Conservation (phyloP, 2,888 invertebrate genomes). For the Pedicia rivosa region DNA sequence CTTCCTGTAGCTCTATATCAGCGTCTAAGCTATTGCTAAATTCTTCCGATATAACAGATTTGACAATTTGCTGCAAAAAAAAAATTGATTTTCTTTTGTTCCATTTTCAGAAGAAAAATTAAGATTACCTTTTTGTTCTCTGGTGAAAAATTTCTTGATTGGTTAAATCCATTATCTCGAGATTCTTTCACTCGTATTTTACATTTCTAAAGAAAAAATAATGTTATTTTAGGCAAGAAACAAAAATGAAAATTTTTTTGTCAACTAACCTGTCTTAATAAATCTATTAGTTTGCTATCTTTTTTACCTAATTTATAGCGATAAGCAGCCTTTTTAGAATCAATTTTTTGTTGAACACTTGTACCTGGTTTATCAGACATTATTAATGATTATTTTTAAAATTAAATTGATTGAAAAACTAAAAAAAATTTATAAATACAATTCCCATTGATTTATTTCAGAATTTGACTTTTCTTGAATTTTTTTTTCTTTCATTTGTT, state of each 20-base stretch:
- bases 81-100: no score
- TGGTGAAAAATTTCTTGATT: neutral
- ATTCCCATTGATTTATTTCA: no score
- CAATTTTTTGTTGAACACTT: conserved; percentile 22
- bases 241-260: neutral
- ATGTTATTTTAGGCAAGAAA: neutral
- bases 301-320: conserved; percentile 20
- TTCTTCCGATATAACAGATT: conserved; percentile 21
- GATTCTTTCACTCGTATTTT: conserved; percentile 21
- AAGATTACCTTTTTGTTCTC: neutral
- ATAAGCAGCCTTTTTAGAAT: conserved; percentile 20
- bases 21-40: conserved; percentile 20
- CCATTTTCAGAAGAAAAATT: neutral
- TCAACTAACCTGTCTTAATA: conserved; percentile 20
- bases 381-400: no score
- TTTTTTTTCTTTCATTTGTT: neutral
- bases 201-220: conserved; percentile 20
- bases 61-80: conserved; percentile 11
- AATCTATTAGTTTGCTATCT: conserved; percentile 22
- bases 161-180: conserved; percentile 16
- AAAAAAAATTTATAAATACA: no score
- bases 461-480: neutral
- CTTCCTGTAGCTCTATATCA: conserved; percentile 21
- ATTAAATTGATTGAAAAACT: no score
- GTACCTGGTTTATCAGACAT: no score